Conservation (phyloP, 2,888 invertebrate genomes). For the Drosophila paranaensis region DNA sequence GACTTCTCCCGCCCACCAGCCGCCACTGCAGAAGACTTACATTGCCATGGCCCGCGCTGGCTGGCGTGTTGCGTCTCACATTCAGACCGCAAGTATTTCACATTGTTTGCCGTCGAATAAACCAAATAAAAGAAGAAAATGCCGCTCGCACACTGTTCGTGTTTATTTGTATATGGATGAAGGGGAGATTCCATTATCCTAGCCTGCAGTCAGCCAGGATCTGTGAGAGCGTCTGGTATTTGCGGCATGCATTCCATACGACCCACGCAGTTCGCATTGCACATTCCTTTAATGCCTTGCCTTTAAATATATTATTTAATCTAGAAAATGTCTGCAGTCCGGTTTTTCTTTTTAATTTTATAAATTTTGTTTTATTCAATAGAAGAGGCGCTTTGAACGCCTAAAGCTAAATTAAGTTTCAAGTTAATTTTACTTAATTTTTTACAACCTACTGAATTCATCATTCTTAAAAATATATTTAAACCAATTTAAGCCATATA, state of each 20-base stretch:
- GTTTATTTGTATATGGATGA: constrained; percentile 36
- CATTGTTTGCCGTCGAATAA: constrained; percentile 73
- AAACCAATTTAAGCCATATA: too few relatives aligned
- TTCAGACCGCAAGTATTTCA: constrained; percentile 66
- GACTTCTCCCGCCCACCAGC: constrained; percentile 6
- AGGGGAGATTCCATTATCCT: constrained; percentile 33
- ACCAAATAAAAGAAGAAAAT: constrained; percentile 47
- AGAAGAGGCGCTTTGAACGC: too few relatives aligned
- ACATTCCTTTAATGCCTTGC: constrained; percentile 9
- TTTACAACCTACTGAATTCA: too few relatives aligned
- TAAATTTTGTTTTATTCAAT: too few relatives aligned
- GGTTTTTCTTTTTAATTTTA: background rate
- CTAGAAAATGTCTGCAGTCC: background rate
- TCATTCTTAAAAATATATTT: too few relatives aligned
- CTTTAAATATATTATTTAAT: constrained; percentile 12
- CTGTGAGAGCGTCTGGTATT: constrained; percentile 22
- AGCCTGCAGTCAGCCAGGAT: constrained; percentile 16
- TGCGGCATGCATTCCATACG: constrained; percentile 28
- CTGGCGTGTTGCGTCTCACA: constrained; percentile 48
- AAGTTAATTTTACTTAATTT: too few relatives aligned
- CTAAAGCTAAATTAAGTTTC: too few relatives aligned
- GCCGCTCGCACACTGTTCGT: constrained; percentile 27
- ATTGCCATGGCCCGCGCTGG: background rate
- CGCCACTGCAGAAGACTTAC: background rate
- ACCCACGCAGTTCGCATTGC: constrained; percentile 14